These are phyloP conservation scores for Eubucco bourcierii DNA, from an alignment of 2,113 vertebrate species.

Conservation along the genomic window DNA sequence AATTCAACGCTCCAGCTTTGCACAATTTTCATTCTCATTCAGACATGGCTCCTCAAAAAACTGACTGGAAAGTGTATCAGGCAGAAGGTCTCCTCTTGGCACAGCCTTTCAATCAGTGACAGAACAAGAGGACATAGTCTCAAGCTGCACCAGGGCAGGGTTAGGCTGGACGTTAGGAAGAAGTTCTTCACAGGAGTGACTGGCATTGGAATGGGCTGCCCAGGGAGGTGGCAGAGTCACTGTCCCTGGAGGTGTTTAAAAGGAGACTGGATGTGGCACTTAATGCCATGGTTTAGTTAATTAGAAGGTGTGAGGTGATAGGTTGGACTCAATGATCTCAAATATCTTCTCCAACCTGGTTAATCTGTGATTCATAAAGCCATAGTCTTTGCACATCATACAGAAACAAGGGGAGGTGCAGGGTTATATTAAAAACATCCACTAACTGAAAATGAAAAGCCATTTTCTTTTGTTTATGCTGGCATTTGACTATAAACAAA, in stretches of 20 bases:
- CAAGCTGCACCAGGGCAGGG: no score
- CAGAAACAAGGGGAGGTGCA: not conserved
- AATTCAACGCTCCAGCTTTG: not conserved
- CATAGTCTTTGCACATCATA: not conserved
- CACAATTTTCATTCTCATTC: not conserved
- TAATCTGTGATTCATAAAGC: not conserved
- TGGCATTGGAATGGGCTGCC: no score
- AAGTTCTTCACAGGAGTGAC: no score
- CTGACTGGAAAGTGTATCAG: not conserved
- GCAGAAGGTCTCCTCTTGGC: not conserved
- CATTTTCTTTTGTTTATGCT: not conserved
- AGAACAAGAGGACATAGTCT: no score
- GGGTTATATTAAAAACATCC: not conserved
- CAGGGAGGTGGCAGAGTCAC: no score
- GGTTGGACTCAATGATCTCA: no score
- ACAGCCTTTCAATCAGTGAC: not conserved
- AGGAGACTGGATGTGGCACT: no score
- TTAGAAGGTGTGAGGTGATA: no score
- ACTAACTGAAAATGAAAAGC: not conserved
- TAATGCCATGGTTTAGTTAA: no score
- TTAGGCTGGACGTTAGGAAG: no score
- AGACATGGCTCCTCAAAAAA: not conserved
- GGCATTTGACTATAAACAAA: not conserved
- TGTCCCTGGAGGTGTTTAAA: no score
- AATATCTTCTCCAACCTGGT: no score